A percentile compares a stretch with the other conserved stretches of the same genome.
Conservation (phyloP, 2,113 vertebrate genomes). For the Hippotragus niger region DNA sequence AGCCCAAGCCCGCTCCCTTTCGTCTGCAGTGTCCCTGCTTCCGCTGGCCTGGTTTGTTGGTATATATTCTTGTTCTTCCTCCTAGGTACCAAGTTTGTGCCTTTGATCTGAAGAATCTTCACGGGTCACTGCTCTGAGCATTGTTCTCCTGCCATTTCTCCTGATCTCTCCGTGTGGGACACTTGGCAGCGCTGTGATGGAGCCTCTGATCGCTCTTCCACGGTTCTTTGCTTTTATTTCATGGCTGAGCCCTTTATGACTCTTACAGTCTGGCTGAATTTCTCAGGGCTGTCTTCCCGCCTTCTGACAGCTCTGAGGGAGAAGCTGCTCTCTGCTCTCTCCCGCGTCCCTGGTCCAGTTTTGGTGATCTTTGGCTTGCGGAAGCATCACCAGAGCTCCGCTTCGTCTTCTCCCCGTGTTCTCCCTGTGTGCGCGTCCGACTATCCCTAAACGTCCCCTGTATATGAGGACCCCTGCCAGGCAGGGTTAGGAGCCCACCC, state of each 20-base stretch:
- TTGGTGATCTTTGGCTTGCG: too few species aligned
- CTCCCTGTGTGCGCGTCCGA: fast-evolving
- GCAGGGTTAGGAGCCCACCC: neutral
- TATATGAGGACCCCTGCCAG: neutral
- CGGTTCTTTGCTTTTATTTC: neutral
- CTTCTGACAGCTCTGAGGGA: neutral
- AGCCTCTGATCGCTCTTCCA: neutral
- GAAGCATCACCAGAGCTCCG: neutral
- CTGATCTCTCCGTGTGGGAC: neutral
- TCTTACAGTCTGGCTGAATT: neutral
- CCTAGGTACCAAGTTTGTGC: neutral
- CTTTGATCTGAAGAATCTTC: neutral
- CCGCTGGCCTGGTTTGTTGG: fast-evolving
- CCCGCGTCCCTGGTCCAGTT: too few species aligned
- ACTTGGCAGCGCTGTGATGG: too few species aligned
- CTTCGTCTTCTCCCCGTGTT: neutral
- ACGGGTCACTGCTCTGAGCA: fast-evolving
- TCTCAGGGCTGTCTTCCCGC: neutral
- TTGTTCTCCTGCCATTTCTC: neutral
- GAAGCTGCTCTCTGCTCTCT: neutral
- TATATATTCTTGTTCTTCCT: neutral
- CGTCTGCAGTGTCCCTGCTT: neutral
- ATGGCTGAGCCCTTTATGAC: neutral
- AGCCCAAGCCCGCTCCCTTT: fast-evolving
- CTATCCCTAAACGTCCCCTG: neutral